Conservation (phyloP, 2,888 invertebrate species). For the Ctena decussata region DNA sequence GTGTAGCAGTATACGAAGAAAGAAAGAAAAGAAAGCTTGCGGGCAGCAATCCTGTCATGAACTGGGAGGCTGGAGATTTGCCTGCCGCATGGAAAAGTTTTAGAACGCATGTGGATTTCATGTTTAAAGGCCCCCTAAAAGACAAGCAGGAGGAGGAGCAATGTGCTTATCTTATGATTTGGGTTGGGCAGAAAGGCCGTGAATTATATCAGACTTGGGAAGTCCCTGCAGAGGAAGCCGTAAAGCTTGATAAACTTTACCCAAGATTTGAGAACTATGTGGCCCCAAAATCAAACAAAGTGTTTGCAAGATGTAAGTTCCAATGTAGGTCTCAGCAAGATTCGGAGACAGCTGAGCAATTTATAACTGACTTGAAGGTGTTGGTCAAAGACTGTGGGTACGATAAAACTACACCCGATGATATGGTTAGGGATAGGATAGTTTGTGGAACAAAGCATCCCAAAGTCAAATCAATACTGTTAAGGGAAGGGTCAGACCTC, state of each 20-base stretch:
- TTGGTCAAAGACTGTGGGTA: conserved; percentile 59
- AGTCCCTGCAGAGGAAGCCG: conserved; percentile 36
- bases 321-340: conserved; percentile 42
- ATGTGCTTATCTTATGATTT: conserved; percentile 43
- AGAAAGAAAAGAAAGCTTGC: too few relatives aligned
- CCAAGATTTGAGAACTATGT: conserved; percentile 38
- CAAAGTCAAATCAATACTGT: conserved; percentile 49
- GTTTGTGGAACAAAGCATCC: conserved; percentile 35
- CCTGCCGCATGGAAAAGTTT: conserved; percentile 48
- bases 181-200: conserved; percentile 56
- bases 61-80: conserved; percentile 17
- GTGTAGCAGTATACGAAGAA: too few relatives aligned
- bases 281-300: conserved; percentile 41
- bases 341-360: conserved; percentile 55
- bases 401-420: conserved; percentile 24
- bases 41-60: not conserved
- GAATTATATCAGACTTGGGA: conserved; percentile 32
- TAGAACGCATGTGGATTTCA: conserved; percentile 20
- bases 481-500: conserved; percentile 45
- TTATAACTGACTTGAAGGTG: conserved; percentile 55
- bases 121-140: conserved; percentile 15
- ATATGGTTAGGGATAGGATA: conserved; percentile 54
- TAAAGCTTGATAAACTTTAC: conserved; percentile 14
- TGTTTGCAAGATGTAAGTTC: conserved; percentile 53
- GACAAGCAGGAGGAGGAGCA: conserved; percentile 30